Evolutionary conservation across 30 jellyfish, hydroid and myxozoan species (phyloP).

Genomic region (Aurelia sp.): DNA sequence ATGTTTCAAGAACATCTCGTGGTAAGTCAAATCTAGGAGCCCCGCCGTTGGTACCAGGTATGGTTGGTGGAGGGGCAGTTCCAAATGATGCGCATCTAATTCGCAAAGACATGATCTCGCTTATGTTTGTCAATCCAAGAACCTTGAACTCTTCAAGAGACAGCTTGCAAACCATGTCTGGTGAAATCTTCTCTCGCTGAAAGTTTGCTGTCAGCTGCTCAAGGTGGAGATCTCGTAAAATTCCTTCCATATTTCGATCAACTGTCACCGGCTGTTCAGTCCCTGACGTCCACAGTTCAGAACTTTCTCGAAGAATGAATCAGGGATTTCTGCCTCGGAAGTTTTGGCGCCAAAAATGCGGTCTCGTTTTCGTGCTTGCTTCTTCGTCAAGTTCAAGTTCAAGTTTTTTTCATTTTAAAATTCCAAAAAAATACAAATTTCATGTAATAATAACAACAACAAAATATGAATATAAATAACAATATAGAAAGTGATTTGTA

Average conservation of each 20-base stretch:
- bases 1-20: conserved; percentile 14
- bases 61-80: conserved; percentile 4
- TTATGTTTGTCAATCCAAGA: conserved; percentile 37
- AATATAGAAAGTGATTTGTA: too few relatives aligned
- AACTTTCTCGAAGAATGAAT: too few relatives aligned
- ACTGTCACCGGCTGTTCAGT: too few relatives aligned
- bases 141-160: conserved; percentile 30
- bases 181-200: conserved; percentile 48
- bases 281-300: too few relatives aligned
- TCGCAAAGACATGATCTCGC: conserved; percentile 39
- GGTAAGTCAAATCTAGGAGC: conserved; percentile 66
- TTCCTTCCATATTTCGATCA: neutral
- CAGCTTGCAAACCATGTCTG: conserved; percentile 57
- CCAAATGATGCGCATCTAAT: conserved; percentile 25
- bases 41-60: conserved; percentile 27
- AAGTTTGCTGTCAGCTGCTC: conserved; percentile 19
- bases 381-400: too few relatives aligned
- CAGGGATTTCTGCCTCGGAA: neutral
- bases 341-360: neutral
- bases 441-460: too few relatives aligned
- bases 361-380: neutral
- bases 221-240: conserved; percentile 15
- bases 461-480: too few relatives aligned
- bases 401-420: too few relatives aligned
- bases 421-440: too few relatives aligned